phyloP scores from a whole-genome alignment of 2,113 vertebrate species.

The Nibea albiflora region DNA sequence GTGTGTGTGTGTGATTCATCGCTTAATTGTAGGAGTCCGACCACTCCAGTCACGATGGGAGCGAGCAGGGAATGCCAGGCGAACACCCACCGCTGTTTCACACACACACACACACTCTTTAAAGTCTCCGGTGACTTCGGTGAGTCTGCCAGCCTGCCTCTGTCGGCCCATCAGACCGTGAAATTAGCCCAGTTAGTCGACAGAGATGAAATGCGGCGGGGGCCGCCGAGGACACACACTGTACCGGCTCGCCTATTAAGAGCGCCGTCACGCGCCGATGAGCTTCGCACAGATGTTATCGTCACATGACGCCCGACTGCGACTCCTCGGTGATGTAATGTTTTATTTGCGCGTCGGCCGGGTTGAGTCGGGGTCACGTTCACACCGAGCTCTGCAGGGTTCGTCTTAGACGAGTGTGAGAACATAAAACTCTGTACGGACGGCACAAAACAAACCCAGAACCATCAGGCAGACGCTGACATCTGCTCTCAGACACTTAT shows the following conservation, averaged over 20 bases:
- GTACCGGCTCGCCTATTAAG: constrained; percentile 14
- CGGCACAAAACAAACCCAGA: not conserved
- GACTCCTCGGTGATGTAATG: constrained; percentile 37
- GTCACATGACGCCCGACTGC: constrained; percentile 16
- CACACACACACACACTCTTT: constrained; percentile 16
- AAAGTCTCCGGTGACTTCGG: constrained; percentile 17
- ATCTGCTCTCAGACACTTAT: not conserved
- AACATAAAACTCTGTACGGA: not conserved
- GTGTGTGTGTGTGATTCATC: constrained; percentile 41
- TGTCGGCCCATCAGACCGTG: constrained; percentile 63
- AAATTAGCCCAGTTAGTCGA: constrained; percentile 66
- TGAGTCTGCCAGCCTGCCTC: constrained; percentile 31
- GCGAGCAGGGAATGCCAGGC: not conserved
- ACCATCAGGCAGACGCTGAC: not conserved
- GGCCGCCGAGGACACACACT: constrained; percentile 55
- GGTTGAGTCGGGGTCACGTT: constrained; percentile 21
- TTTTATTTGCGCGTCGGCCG: not conserved
- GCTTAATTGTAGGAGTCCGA: constrained; percentile 48
- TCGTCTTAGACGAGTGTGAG: not conserved
- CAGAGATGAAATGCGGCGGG: constrained; percentile 31
- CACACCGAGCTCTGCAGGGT: not conserved
- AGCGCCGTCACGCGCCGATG: not conserved
- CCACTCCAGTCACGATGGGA: constrained; percentile 32
- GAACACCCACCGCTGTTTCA: constrained; percentile 21
- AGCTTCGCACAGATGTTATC: constrained; percentile 45